Evolutionary conservation across 2,888 invertebrate genomes (phyloP), one percentile per base, ranked within the genome.

Genomic region (Adelognathus sp.): DNA sequence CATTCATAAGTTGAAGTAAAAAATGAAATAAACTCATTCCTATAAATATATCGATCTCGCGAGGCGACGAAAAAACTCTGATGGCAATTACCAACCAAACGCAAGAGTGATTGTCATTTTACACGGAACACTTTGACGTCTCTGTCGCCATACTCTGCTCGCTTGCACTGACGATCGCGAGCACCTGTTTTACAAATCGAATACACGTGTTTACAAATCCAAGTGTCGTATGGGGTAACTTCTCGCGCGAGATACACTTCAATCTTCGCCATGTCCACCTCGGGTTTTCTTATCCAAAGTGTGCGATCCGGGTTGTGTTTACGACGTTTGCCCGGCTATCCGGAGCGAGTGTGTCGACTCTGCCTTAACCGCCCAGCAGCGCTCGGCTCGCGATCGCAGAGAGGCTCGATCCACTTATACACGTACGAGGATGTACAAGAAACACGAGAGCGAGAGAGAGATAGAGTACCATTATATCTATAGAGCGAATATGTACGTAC

Each of bases 341-440:
- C 24, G 7, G n/a, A 6, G 21, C n/a, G 39, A 60, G 21, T 21
- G 60, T 36, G 54, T 41, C 39, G 39, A 41, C 54, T 11, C 27
- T 50, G 58, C n/a, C n/a, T n/a, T n/a, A 50, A 50, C 64, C 64
- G 64, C 64, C 64, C 64, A n/a, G n/a, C 50, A 50, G 14, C 21
- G 33, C 21, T 64, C 24, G 21, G 3, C 50, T 31, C 33, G 46
- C 33, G 46, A 46, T 11, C 1, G 4, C 7, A 60, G 58, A 21
- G 46, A 46, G 70, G 16, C 50, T 46, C 24, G 60, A 70, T 61
- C 71, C 60, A 61, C 36, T 33, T 39, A 39, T 36, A 36, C 46
- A 52, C 14, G 52, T 16, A 39, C 27, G 21, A 50, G 21, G 14
- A 4, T 64, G 1, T 18, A 60, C 27, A 46, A 41, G 64, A 50